Conservation (phyloP, 2,797 vertebrate genomes). For the Melopsittacus undulatus region DNA sequence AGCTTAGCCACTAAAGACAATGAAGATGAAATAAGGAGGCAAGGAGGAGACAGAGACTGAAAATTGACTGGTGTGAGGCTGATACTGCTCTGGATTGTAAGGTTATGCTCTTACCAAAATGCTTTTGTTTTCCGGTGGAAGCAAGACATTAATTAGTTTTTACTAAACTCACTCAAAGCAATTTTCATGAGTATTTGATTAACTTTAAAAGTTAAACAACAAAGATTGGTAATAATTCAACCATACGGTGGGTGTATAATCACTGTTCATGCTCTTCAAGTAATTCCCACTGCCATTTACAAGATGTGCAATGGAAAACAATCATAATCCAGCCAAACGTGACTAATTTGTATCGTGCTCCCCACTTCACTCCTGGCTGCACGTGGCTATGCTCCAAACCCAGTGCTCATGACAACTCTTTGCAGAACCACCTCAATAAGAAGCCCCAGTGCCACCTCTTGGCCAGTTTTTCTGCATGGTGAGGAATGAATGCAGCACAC, state of each 20-base stretch:
- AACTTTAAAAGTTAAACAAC: neutral
- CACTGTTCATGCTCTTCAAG: neutral
- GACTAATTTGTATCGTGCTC: neutral
- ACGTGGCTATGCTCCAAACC: accelerated
- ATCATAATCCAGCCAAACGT: no score
- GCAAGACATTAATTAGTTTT: neutral
- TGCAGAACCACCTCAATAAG: accelerated
- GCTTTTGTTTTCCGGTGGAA: neutral
- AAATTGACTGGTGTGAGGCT: no score
- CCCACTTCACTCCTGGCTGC: neutral
- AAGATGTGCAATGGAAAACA: neutral
- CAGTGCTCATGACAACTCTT: neutral
- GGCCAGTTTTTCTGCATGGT: no score
- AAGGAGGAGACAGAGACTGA: neutral
- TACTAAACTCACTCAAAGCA: neutral
- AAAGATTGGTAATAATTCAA: neutral
- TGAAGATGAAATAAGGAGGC: neutral
- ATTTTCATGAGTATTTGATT: neutral
- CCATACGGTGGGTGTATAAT: neutral
- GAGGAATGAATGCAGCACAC: accelerated
- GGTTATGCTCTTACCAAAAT: neutral
- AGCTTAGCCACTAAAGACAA: accelerated
- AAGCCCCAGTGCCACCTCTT: neutral
- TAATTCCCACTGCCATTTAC: neutral
- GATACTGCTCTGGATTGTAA: neutral